A percentile compares a stretch with the other conserved stretches of the same genome.
phyloP scores from a whole-genome alignment of 2,113 vertebrate genomes.

The Eretmochelys imbricata region DNA sequence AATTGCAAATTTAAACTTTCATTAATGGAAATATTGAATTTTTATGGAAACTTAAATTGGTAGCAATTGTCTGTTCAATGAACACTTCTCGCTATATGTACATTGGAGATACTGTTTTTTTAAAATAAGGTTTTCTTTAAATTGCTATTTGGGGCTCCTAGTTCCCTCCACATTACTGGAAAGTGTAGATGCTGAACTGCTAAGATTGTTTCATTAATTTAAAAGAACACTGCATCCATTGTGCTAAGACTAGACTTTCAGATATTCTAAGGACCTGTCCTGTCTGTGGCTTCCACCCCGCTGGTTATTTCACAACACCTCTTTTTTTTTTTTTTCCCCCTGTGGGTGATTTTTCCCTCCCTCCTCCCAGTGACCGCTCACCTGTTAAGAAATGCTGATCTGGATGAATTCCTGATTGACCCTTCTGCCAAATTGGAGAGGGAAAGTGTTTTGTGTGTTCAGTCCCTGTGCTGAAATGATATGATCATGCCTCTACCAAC shows the following conservation, averaged over 20 bases:
- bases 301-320: not conserved
- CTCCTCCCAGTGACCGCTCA: too few relatives aligned
- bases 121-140: not conserved
- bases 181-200: not conserved
- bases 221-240: not conserved
- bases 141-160: not conserved
- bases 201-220: not conserved
- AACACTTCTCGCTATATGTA: not conserved
- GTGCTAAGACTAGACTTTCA: not conserved
- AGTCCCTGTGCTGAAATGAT: not conserved
- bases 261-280: not conserved
- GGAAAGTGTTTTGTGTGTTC: not conserved
- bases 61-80: not conserved
- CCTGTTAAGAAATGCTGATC: not conserved
- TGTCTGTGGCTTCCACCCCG: not conserved
- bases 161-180: not conserved
- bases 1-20: not conserved
- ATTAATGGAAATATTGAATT: not conserved
- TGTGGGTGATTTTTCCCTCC: not conserved
- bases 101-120: not conserved
- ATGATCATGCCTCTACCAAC: not conserved
- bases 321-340: not conserved
- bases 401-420: not conserved
- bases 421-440: not conserved
- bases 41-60: not conserved